A percentile compares a stretch with the other conserved stretches of the same genome.
These are phyloP conservation scores for Drosophila auraria DNA, from an alignment of 1,140 invertebrate genomes.

Conservation along the genomic window DNA sequence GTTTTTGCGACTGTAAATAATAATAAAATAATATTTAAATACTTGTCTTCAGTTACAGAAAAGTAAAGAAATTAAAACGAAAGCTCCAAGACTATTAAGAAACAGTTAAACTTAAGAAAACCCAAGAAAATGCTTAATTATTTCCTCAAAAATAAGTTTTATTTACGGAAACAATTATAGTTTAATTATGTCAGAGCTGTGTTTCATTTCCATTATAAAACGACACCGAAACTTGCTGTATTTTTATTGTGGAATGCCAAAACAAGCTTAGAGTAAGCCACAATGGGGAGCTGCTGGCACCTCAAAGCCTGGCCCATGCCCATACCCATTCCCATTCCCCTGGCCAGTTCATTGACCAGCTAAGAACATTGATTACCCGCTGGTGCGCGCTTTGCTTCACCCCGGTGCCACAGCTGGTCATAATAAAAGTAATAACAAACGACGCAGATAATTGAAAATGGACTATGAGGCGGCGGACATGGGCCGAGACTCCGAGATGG, in stretches of 20 bases:
- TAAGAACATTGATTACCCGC: slow-evolving; percentile 84
- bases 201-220: slow-evolving; percentile 3
- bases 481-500: slow-evolving; percentile 13
- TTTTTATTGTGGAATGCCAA: slow-evolving; percentile 53
- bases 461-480: slow-evolving; percentile 66
- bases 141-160: background rate
- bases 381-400: slow-evolving; percentile 40
- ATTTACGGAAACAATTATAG: background rate
- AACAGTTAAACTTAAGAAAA: no score
- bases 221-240: background rate
- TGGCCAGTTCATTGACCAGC: slow-evolving; percentile 77
- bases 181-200: background rate
- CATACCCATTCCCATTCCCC: slow-evolving; percentile 4
- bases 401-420: slow-evolving; percentile 34
- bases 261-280: slow-evolving; percentile 53
- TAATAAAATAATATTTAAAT: background rate
- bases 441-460: slow-evolving; percentile 84
- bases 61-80: no score
- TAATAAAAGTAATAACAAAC: slow-evolving; percentile 84
- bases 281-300: slow-evolving; percentile 44
- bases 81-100: background rate
- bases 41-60: no score
- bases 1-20: slow-evolving; percentile 95
- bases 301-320: slow-evolving; percentile 9
- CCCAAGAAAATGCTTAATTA: background rate